A percentile compares a stretch with the other conserved stretches of the same genome.
These are phyloP conservation scores for Denticeps clupeoides DNA, from an alignment of 2,797 vertebrate genomes.

Conservation along the genomic window DNA sequence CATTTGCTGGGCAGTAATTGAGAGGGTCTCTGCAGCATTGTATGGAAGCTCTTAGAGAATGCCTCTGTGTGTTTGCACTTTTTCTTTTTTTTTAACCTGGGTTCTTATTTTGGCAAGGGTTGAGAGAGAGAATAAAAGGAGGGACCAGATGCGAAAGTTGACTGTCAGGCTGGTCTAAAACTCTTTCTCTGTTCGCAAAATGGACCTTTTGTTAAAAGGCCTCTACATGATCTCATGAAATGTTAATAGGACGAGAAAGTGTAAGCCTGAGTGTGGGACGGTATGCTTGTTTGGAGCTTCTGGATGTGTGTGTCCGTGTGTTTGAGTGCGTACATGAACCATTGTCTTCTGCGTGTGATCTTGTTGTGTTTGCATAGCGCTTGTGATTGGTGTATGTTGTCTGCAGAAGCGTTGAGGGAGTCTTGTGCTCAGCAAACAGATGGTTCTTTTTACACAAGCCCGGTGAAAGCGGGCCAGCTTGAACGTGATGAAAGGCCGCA, in stretches of 20 bases:
- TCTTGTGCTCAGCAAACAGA: background rate
- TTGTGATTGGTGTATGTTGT: background rate
- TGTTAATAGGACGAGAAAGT: constrained; percentile 48
- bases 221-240: constrained; percentile 44
- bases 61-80: background rate
- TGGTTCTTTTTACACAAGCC: background rate
- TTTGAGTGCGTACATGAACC: background rate
- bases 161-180: background rate
- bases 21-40: constrained; percentile 30
- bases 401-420: too few species aligned
- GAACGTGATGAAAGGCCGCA: background rate
- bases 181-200: constrained; percentile 26
- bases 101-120: background rate
- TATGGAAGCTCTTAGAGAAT: constrained; percentile 28
- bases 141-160: too few species aligned
- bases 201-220: constrained; percentile 39
- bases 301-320: background rate
- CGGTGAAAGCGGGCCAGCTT: background rate
- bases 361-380: background rate
- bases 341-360: constrained; percentile 1
- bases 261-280: constrained; percentile 29
- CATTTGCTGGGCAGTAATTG: constrained; percentile 36
- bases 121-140: too few species aligned
- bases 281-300: constrained; percentile 9
- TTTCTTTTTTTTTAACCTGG: background rate